These are phyloP conservation scores for Porites divaricata DNA, from an alignment of 92 coral and sea anemone genomes.

Conservation along the genomic window DNA sequence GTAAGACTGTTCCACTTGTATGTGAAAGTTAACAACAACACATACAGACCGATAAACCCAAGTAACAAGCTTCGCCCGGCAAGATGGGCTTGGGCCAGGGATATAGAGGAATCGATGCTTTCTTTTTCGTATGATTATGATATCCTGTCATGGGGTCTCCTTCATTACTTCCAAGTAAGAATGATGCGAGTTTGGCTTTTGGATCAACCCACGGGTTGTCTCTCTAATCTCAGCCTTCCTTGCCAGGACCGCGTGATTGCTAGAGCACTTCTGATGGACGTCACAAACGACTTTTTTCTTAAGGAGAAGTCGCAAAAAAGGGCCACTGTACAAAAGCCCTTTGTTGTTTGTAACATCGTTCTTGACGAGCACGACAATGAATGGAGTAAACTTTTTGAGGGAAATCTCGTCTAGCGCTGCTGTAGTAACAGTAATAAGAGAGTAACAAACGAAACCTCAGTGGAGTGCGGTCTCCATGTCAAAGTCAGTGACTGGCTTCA, in stretches of 20 bases:
- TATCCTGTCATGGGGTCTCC: not conserved
- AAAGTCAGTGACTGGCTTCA: not conserved
- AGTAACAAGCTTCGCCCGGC: not conserved
- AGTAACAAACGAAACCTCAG: not conserved
- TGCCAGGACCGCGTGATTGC: not conserved
- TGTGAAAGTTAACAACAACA: not conserved
- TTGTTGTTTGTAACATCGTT: not conserved
- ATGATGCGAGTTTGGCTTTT: not conserved
- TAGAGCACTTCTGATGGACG: not conserved
- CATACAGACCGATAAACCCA: not conserved
- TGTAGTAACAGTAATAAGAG: not conserved
- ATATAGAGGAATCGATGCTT: not conserved
- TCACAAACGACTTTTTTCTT: not conserved
- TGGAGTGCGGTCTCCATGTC: not conserved
- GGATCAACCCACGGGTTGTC: not conserved
- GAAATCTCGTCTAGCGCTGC: not conserved
- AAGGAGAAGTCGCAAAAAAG: not conserved
- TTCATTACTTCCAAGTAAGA: not conserved
- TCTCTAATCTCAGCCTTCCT: not conserved
- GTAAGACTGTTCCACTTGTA: not conserved
- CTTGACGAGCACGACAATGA: not conserved
- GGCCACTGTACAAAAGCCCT: not conserved
- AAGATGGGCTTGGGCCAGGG: not conserved
- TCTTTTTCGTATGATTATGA: not conserved
- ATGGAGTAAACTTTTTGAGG: not conserved